A percentile compares a stretch with the other conserved stretches of the same genome.
Conservation (phyloP, 2,888 invertebrate genomes). For the Nycteola revayana region DNA sequence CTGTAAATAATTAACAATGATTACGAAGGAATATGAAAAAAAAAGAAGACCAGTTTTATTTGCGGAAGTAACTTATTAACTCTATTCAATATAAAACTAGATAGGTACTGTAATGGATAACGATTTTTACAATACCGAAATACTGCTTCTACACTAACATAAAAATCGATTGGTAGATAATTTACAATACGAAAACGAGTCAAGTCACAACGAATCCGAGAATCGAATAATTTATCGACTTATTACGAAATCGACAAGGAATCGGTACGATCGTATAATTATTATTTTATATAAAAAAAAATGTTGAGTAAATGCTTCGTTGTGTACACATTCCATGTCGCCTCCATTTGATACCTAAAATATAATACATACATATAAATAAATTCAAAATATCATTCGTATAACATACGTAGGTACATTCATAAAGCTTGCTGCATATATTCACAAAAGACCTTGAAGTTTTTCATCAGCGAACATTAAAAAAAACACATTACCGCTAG, state of each 20-base stretch:
- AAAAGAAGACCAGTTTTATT: conserved; percentile 27
- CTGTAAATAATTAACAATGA: conserved; percentile 15
- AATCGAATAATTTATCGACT: conserved; percentile 57
- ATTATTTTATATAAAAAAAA: conserved; percentile 37
- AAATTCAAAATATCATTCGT: conserved; percentile 58
- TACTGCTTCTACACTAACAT: conserved; percentile 71
- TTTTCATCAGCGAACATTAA: conserved; percentile 44
- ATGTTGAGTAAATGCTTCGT: conserved; percentile 55
- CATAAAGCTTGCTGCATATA: conserved; percentile 64
- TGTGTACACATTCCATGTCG: conserved; percentile 49
- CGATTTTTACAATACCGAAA: conserved; percentile 65
- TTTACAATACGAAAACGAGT: conserved; percentile 63
- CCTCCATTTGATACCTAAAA: conserved; percentile 53
- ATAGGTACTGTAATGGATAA: conserved; percentile 67
- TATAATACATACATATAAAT: conserved; percentile 63
- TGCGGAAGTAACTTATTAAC: conserved; percentile 48
- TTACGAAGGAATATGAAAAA: conserved; percentile 21
- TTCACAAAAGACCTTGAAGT: conserved; percentile 42
- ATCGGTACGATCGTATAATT: conserved; percentile 38
- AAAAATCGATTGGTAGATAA: conserved; percentile 54
- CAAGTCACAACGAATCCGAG: conserved; percentile 49
- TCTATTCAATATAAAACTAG: conserved; percentile 68
- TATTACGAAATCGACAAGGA: conserved; percentile 57
- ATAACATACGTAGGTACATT: conserved; percentile 62
- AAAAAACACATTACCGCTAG: too few species aligned